Base-by-base conservation (phyloP, 2,113 vertebrate species). In the Gyps fulvus region DNA sequence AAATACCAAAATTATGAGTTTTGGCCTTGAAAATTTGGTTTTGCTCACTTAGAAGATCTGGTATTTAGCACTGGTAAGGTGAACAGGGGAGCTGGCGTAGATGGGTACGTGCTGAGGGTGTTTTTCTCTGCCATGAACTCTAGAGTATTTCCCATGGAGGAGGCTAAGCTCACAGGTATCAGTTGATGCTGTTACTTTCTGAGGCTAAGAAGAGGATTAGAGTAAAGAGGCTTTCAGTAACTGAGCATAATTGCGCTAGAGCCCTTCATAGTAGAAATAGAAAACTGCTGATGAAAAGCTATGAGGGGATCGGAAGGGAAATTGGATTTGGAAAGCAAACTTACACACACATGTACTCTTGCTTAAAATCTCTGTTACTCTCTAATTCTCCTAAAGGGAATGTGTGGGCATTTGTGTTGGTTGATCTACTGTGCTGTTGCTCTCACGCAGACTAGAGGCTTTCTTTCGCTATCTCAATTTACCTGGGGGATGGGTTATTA, bases 141-240 rank as follows among this genome's bases (percentile, higher is more conserved):
- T 31, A 20, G 54, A 61, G 55, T 45, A 26, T 87, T 95, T 95
- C 80, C 47, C 26, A 2, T 43, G 34, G 21, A 49, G 54, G 70
- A 91, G 74, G 42, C 63, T 96, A 63, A 95, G 87, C 77, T 93
- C 84, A 58, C 84, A 90, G 91, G 91, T 96, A 87, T 96, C 93
- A 71, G 63, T 96, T 77, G 91, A 91, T 96, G 94, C 84, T 81
- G 91, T 94, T 97, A n/a, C 70, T 96, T 95, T 94, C 78, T 90
- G 87, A 92, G 69, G 84, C 89, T 91, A 42, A 94, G 91, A 95
- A 57, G 94, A 96, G 94, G 96, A 96, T 97, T 97, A 97, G 94
- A 91, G 74, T 82, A 97, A 97, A 97, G 94, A 97, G 89, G 97
- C 93, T 97, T 97, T 96, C 71, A 76, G 96, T 97, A 97, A 97